These are phyloP conservation scores for Tragopan temminckii DNA, from an alignment of 2,797 vertebrate species.

Conservation along the genomic window DNA sequence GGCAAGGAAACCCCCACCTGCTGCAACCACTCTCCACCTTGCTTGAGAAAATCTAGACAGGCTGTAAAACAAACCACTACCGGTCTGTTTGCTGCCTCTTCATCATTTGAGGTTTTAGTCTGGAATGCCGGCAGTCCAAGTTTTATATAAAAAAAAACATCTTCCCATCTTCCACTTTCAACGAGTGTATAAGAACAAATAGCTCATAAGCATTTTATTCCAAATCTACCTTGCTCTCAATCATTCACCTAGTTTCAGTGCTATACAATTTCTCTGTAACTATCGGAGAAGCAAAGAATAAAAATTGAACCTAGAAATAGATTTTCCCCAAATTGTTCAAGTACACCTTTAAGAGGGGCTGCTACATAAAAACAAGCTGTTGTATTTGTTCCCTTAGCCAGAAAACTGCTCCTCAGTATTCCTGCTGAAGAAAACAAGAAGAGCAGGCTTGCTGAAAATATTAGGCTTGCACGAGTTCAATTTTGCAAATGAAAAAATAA, in stretches of 20 bases:
- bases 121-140: neutral
- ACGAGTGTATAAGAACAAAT: accelerated
- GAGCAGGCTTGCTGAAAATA: neutral
- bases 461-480: neutral
- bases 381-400: neutral
- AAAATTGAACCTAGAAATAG: neutral
- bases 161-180: neutral
- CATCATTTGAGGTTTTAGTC: neutral
- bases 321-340: neutral
- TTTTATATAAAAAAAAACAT: neutral
- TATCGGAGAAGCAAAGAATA: neutral
- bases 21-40: neutral
- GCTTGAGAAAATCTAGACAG: neutral
- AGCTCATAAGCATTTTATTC: neutral
- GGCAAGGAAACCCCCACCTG: neutral
- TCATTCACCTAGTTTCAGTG: neutral
- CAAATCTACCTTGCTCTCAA: neutral
- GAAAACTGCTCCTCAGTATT: neutral
- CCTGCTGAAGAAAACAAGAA: neutral
- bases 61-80: neutral
- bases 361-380: neutral
- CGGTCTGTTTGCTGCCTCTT: accelerated
- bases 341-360: neutral
- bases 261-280: neutral
- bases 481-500: neutral